Conservation (phyloP, 2,797 vertebrate genomes). For the Siniperca undulata region DNA sequence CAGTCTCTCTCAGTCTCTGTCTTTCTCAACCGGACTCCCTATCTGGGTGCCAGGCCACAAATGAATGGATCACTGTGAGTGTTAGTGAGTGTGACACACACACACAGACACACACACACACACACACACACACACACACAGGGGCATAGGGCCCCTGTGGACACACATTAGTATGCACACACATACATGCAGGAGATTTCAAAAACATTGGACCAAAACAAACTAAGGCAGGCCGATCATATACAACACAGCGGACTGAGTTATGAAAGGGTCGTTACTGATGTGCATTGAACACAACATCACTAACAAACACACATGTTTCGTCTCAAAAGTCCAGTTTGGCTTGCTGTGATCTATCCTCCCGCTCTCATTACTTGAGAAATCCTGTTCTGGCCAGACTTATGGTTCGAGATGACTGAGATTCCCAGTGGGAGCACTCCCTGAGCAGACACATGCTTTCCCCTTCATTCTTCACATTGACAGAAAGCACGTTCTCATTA, state of each 20-base stretch:
- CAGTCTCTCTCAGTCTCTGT: conserved; percentile 81
- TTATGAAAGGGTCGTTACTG: conserved; percentile 16
- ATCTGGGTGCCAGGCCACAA: conserved; percentile 80
- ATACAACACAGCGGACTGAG: conserved; percentile 9
- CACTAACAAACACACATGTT: conserved; percentile 24
- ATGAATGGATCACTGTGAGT: conserved; percentile 84
- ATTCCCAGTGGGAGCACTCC: conserved; percentile 64
- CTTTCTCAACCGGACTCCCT: conserved; percentile 77
- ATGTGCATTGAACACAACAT: conserved; percentile 13
- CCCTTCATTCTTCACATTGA: conserved; percentile 54
- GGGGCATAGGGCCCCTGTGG: conserved; percentile 47
- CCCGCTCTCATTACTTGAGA: conserved; percentile 54
- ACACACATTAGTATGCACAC: conserved; percentile 66
- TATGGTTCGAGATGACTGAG: conserved; percentile 65
- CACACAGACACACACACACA: conserved; percentile 53
- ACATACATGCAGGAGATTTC: conserved; percentile 60
- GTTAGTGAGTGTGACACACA: conserved; percentile 38
- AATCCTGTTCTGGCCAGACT: conserved; percentile 60
- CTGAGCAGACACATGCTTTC: conserved; percentile 58
- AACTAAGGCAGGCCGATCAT: conserved; percentile 38
- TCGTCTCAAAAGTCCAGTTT: conserved; percentile 34
- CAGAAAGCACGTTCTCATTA: conserved; percentile 53
- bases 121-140: conserved; percentile 46
- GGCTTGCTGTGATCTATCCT: conserved; percentile 38
- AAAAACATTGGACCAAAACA: conserved; percentile 75